Conservation (phyloP, 2,888 invertebrate genomes). For the Agrochola litura region DNA sequence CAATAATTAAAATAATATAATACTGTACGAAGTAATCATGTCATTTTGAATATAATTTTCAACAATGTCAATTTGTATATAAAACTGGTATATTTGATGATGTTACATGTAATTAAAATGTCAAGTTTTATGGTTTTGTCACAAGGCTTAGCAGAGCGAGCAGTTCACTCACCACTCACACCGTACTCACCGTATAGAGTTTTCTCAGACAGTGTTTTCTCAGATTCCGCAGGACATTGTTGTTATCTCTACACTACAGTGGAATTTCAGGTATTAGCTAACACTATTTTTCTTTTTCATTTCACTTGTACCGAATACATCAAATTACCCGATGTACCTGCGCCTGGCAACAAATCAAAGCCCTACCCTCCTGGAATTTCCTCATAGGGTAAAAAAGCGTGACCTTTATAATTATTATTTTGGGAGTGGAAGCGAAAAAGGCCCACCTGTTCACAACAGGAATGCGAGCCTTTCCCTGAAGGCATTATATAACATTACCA, state of each 20-base stretch:
- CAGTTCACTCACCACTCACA: no score
- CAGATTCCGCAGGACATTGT: background rate
- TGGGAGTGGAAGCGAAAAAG: slow-evolving; percentile 26
- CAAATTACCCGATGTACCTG: slow-evolving; percentile 5
- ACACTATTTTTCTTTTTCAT: background rate
- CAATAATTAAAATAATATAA: no score
- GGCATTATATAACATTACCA: slow-evolving; percentile 52
- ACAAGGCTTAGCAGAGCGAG: no score
- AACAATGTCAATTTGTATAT: no score
- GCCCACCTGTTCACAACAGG: slow-evolving; percentile 34
- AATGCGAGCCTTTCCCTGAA: slow-evolving; percentile 40
- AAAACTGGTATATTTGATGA: no score
- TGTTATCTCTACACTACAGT: background rate
- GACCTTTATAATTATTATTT: slow-evolving; percentile 41
- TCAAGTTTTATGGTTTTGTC: no score
- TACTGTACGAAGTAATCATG: no score
- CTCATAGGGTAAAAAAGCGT: slow-evolving; percentile 27
- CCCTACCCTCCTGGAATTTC: slow-evolving; percentile 6
- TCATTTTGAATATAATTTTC: no score
- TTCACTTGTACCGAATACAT: slow-evolving; percentile 3
- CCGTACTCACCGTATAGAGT: background rate
- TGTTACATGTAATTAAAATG: no score
- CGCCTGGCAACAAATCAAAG: slow-evolving; percentile 1
- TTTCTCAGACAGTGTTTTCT: background rate
- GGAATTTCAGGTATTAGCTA: background rate